Base-by-base conservation (phyloP, 2,888 invertebrate species). In the Lepidocyrtinus sp. region DNA sequence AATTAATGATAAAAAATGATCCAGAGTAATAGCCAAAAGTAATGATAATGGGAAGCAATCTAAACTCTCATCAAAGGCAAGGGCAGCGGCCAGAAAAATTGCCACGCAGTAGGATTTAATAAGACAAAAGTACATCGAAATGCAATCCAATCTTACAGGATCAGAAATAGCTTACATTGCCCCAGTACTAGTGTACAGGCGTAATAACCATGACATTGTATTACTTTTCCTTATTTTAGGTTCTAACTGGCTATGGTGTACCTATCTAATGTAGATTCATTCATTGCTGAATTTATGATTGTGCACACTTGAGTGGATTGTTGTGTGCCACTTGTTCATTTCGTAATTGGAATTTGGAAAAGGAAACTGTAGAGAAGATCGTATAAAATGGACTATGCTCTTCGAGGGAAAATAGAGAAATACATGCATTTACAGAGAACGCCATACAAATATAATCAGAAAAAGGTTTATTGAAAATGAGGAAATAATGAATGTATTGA, bases 311-410 rank as follows among this genome's bases (percentile, higher is more conserved):
- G 76, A 76, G 76, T 71, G 71, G 70, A 63, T 72, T 72, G 68
- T 71, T 76, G 76, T 76, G 76, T 76, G 76, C 76, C 71, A 76
- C 76, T 70, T 73, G 73, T 50, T 45, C 73, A 68, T 65, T 76
- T 76, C 64, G 17, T 76, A 76, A 76, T 76, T 70, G 65, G 59
- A 71, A 63, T 76, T 76, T n/a, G 55, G 55, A 55, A 55, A 55
- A 55, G n/a, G 55, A 12, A 55, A 55, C n/a, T 17, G 55, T 3
- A 55, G 55, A 55, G 55, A 55, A 12, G 55, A 55, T 12, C 5
- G n/a, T 12, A 17, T n/a, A 17, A 55, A 9, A 55, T 55, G 2
- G 17, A 3, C 55, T 17, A 12, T 36, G 36, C 36, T 36, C 36
- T 36, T 36, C 36, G 5, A 7, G 36, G 5, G 12, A 36, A 7